These are phyloP conservation scores for Lycophotia porphyrea DNA, from an alignment of 2,888 invertebrate genomes.

Conservation along the genomic window DNA sequence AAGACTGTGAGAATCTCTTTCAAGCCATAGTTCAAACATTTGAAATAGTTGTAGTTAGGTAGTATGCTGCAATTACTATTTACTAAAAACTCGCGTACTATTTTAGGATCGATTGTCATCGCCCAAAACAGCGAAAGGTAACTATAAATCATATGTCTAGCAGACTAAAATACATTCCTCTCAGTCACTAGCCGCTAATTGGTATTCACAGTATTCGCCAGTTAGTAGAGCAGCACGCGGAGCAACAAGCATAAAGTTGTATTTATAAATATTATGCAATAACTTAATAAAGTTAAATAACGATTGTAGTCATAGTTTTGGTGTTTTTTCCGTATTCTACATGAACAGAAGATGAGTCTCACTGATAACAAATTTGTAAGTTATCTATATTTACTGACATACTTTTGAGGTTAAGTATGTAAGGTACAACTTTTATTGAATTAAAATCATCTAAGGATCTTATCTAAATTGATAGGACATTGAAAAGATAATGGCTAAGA, in stretches of 20 bases:
- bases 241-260: conserved; percentile 1
- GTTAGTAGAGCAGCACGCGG: conserved; percentile 44
- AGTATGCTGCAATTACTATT: conserved; percentile 19
- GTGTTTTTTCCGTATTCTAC: not conserved
- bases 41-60: not conserved
- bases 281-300: conserved; percentile 13
- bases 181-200: conserved; percentile 44
- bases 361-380: conserved; percentile 75
- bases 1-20: conserved; percentile 6
- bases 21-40: not conserved
- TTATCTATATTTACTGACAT: conserved; percentile 53
- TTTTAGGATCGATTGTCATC: conserved; percentile 73
- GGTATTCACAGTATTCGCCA: conserved; percentile 50
- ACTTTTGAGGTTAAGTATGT: conserved; percentile 63
- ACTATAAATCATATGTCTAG: conserved; percentile 51
- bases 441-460: conserved; percentile 35
- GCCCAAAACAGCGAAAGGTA: conserved; percentile 70
- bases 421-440: conserved; percentile 10
- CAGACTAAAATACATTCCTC: conserved; percentile 66
- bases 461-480: conserved; percentile 64
- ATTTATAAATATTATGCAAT: conserved; percentile 57
- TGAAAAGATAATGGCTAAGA: conserved; percentile 38
- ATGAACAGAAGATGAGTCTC: conserved; percentile 66
- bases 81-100: conserved; percentile 56
- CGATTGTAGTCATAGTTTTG: not conserved